phyloP scores from a whole-genome alignment of 2,888 invertebrate genomes.

The Chymomyza amoena region DNA sequence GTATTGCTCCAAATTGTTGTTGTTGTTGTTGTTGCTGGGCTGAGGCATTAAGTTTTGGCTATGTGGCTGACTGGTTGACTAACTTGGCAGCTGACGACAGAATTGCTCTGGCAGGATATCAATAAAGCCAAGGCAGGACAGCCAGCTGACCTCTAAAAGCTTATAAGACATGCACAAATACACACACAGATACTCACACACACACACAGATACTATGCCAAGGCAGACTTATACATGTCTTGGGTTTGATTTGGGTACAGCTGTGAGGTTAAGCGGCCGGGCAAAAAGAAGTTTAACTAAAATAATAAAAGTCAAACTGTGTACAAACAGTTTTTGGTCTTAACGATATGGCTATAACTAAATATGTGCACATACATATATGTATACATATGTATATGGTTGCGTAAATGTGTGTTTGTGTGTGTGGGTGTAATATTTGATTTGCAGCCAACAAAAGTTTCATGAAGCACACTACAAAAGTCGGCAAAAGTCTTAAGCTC shows the following conservation, averaged over 20 bases:
- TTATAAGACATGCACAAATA: constrained; percentile 31
- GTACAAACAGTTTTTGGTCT: constrained; percentile 57
- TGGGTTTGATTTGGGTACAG: constrained; percentile 57
- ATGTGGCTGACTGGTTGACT: constrained; percentile 32
- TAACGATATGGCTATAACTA: constrained; percentile 39
- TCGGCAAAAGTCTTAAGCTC: constrained; percentile 29
- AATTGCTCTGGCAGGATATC: constrained; percentile 54
- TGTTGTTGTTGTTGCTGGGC: neutral
- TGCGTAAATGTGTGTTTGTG: constrained; percentile 2
- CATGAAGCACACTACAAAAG: constrained; percentile 23
- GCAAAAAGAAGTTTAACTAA: constrained; percentile 57
- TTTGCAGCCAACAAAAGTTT: constrained; percentile 31
- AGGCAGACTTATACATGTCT: constrained; percentile 41
- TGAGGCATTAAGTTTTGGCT: constrained; percentile 55
- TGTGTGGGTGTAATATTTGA: constrained; percentile 13
- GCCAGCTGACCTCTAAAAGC: constrained; percentile 38
- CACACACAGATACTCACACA: neutral
- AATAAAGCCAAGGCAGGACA: constrained; percentile 55
- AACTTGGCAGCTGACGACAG: constrained; percentile 64
- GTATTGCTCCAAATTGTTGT: neutral
- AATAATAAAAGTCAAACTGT: constrained; percentile 69
- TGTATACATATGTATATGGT: neutral
- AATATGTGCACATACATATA: neutral
- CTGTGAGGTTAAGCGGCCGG: constrained; percentile 7
- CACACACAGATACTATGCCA: neutral